Evolutionary conservation across 2,113 vertebrate species (phyloP), one percentile per base, ranked within the genome.

Genomic region (Alligator sinensis): DNA sequence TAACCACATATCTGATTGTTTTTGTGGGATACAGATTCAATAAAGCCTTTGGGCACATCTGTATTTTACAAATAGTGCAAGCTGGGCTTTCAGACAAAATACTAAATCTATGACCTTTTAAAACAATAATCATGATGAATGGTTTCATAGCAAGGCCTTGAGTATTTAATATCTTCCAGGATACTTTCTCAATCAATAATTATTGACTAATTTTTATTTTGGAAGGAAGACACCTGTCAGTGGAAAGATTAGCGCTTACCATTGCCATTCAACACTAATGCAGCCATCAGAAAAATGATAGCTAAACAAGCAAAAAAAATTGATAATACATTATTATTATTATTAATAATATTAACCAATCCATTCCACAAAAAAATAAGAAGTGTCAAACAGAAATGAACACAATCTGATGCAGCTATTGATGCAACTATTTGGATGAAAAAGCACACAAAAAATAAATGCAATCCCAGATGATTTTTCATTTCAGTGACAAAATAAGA

Each of bases 241-340:
- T 30, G 57, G 74, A 76, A 89, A 97, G 84, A 94, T 89, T 87
- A 95, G 91, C 82, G 97, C 95, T 97, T 98, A 97, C 94, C 96
- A 97, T 97, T 97, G 97, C 97, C 94, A 96, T 87, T 97, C 97
- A 96, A 97, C 96, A 96, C 95, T 94, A 97, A 98, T 55, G 90
- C 94, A 98, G 95, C 95, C 97, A 94, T 97, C 96, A 97, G 97
- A 98, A 97, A 98, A 98, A 88, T 70, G 96, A 95, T 58, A 98
- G 96, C 97, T 97, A 96, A 97, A 98, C 94, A 96, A 88, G 93
- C 80, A 87, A 97, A 87, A 81, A 89, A 70, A 59, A 86, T 97
- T 95, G 54, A 77, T 80, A 81, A 89, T 95, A 95, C 88, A 91
- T 83, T 96, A 74, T 87, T 82, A 47, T 27, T 96, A 94, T 59